phyloP scores from a whole-genome alignment of 2,113 vertebrate genomes.

The Xiphophorus couchianus region DNA sequence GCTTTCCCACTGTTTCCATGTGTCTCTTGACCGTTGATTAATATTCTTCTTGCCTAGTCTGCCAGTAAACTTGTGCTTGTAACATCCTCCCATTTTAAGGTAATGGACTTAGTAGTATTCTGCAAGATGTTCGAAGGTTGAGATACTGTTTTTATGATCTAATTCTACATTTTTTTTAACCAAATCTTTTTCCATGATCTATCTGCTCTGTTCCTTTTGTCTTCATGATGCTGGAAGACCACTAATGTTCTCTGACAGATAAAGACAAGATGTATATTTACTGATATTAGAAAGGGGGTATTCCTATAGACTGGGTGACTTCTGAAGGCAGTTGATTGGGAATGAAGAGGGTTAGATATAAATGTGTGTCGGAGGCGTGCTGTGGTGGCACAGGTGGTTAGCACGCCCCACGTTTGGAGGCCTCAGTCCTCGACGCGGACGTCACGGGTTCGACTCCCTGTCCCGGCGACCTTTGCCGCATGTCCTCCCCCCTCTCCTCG shows the following conservation, averaged over 20 bases:
- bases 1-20: background rate
- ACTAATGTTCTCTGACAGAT: too few relatives aligned
- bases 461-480: too few relatives aligned
- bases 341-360: background rate
- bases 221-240: too few relatives aligned
- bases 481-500: too few relatives aligned
- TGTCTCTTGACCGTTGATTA: background rate
- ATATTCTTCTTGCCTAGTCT: background rate
- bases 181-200: background rate
- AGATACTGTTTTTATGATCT: background rate
- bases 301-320: background rate
- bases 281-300: background rate
- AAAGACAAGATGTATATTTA: background rate
- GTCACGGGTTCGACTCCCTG: too few relatives aligned
- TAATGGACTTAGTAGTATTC: too few relatives aligned
- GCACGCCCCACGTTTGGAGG: too few relatives aligned
- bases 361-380: background rate
- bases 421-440: too few relatives aligned
- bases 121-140: background rate
- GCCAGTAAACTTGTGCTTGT: too few relatives aligned
- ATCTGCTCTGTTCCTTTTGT: background rate
- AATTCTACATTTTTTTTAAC: background rate
- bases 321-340: background rate
- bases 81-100: too few relatives aligned
- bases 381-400: too few relatives aligned